Evolutionary conservation across 2,113 vertebrate species (phyloP).

Genomic region (Sinocyclocheilus anshuiensis): DNA sequence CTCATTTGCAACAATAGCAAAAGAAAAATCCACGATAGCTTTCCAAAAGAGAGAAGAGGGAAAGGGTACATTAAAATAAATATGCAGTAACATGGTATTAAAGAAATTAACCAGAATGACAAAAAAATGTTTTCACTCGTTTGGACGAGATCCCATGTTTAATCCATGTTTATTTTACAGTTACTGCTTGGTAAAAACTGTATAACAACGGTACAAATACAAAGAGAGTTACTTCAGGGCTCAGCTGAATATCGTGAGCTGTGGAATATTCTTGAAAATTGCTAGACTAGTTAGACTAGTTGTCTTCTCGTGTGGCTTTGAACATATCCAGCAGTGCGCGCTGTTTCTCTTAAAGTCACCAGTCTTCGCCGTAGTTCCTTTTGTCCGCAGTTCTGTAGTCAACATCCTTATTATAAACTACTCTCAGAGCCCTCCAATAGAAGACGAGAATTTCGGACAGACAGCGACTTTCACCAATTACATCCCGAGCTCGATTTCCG

Average conservation of each 20-base stretch:
- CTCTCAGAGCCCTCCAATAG: slow-evolving; percentile 47
- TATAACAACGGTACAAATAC: not conserved
- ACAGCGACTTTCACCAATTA: slow-evolving; percentile 39
- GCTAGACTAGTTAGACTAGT: not conserved
- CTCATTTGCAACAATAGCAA: too few relatives aligned
- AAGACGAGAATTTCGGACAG: not conserved
- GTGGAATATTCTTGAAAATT: not conserved
- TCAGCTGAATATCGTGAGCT: not conserved
- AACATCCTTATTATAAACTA: slow-evolving; percentile 17
- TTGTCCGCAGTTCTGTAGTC: slow-evolving; percentile 23
- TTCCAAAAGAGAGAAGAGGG: too few relatives aligned
- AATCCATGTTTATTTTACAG: not conserved
- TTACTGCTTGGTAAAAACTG: not conserved
- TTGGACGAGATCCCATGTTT: not conserved
- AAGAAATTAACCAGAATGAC: not conserved
- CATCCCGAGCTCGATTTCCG: not conserved
- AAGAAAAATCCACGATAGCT: too few relatives aligned
- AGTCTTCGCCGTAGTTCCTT: not conserved
- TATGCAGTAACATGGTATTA: not conserved
- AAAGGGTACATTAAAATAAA: not conserved
- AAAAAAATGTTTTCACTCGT: not conserved
- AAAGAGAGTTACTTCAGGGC: not conserved
- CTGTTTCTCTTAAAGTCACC: slow-evolving; percentile 40
- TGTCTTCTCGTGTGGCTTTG: slow-evolving; percentile 2
- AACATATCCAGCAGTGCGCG: slow-evolving; percentile 47